These are phyloP conservation scores for Oncopeltus fasciatus DNA, from an alignment of 1,140 invertebrate species.

Conservation along the genomic window DNA sequence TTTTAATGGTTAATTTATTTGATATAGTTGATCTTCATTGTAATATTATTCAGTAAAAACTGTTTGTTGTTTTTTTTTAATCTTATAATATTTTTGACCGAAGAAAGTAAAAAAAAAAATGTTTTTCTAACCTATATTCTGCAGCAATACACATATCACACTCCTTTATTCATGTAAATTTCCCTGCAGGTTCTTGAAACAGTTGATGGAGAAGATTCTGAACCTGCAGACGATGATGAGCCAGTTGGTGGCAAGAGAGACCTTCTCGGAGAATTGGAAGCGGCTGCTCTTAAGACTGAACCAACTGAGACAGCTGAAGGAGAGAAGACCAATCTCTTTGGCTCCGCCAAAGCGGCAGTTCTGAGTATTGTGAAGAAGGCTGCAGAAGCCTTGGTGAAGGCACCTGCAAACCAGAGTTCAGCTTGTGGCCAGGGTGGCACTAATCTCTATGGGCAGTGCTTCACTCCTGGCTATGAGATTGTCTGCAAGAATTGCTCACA, in stretches of 20 bases:
- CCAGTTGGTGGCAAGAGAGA: slow-evolving; percentile 27
- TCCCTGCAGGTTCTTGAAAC: slow-evolving; percentile 45
- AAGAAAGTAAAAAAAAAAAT: too few relatives aligned
- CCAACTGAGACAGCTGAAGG: slow-evolving; percentile 32
- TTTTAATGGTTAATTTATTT: too few relatives aligned
- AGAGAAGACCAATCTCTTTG: slow-evolving; percentile 50
- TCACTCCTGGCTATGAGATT: slow-evolving; percentile 49
- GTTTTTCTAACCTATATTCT: too few relatives aligned
- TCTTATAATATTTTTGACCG: too few relatives aligned
- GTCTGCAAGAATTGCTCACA: slow-evolving; percentile 56
- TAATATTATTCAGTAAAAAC: too few relatives aligned
- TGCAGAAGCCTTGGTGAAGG: slow-evolving; percentile 46
- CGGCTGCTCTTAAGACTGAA: slow-evolving; percentile 45
- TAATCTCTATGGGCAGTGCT: slow-evolving; percentile 29
- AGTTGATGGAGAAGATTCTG: slow-evolving; percentile 39
- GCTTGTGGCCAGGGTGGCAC: background rate
- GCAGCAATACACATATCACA: too few relatives aligned
- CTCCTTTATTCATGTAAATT: too few relatives aligned
- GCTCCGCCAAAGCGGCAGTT: slow-evolving; percentile 68
- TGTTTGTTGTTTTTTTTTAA: too few relatives aligned
- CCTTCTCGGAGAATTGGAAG: slow-evolving; percentile 47
- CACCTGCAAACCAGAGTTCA: background rate
- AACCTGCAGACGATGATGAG: slow-evolving; percentile 47
- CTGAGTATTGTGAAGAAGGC: slow-evolving; percentile 79
- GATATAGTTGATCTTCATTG: too few relatives aligned